These are phyloP conservation scores for Hippocampus comes DNA, from an alignment of 2,113 vertebrate species.

Conservation along the genomic window DNA sequence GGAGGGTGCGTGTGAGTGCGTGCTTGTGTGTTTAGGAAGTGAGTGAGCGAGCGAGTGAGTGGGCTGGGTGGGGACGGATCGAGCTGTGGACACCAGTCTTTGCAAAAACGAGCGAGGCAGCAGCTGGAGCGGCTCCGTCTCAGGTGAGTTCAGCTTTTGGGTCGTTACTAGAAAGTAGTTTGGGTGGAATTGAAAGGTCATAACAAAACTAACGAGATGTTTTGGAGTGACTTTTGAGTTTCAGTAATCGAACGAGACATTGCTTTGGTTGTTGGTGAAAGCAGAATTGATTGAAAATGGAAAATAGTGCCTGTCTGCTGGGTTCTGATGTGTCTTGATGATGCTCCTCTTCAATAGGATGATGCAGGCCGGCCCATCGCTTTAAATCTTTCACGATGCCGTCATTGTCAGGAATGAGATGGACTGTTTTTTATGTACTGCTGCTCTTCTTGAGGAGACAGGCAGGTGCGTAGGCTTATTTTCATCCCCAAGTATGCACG, in stretches of 20 bases:
- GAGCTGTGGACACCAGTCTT: neutral
- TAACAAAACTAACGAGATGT: neutral
- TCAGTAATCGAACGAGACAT: too few relatives aligned
- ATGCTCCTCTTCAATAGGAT: conserved; percentile 10
- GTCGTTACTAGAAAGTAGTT: neutral
- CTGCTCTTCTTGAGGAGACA: conserved; percentile 37
- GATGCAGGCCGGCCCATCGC: neutral
- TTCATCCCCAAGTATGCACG: too few relatives aligned
- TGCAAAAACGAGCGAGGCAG: conserved; percentile 9
- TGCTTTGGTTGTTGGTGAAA: too few relatives aligned
- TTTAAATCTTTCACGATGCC: conserved; percentile 37
- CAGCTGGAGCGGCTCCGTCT: conserved; percentile 39
- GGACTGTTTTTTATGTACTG: conserved; percentile 48
- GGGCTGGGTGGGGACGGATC: conserved; percentile 19
- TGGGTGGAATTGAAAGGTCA: neutral
- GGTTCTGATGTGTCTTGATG: neutral
- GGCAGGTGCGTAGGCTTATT: conserved; percentile 44
- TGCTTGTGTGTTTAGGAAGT: conserved; percentile 38
- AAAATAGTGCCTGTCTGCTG: neutral
- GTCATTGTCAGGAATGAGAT: conserved; percentile 14
- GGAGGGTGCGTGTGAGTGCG: conserved; percentile 20
- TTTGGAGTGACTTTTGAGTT: too few relatives aligned
- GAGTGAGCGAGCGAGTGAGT: conserved; percentile 3
- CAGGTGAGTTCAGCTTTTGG: conserved; percentile 53
- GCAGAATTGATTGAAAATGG: neutral